Percentiles rank a stretch among this genome's conserved stretches.
phyloP scores from a whole-genome alignment of 2,888 invertebrate genomes.

The Meiosimyza decipiens region DNA sequence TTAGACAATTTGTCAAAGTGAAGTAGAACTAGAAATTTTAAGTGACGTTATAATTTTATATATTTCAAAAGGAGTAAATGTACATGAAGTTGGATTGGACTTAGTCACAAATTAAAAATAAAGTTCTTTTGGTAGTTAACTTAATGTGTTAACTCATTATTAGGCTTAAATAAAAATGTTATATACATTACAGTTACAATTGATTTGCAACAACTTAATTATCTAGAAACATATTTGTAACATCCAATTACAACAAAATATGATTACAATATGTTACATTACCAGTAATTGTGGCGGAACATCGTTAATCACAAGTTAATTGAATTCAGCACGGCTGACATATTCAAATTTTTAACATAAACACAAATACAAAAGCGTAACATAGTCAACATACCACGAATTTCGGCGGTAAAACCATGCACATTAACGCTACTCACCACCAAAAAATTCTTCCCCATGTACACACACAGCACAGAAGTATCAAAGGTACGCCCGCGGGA shows the following conservation, averaged over 20 bases:
- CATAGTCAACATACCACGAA: not conserved
- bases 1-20: too few species aligned
- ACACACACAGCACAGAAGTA: not conserved
- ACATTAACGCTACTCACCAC: not conserved
- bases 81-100: too few species aligned
- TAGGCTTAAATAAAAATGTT: too few species aligned
- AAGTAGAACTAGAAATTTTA: too few species aligned
- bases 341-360: conserved; percentile 31
- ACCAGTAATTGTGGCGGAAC: not conserved
- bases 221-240: too few species aligned
- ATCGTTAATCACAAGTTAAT: conserved; percentile 34
- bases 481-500: not conserved
- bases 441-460: not conserved
- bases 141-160: too few species aligned
- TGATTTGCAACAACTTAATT: too few species aligned
- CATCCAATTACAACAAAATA: not conserved
- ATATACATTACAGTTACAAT: too few species aligned
- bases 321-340: conserved; percentile 25
- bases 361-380: conserved; percentile 7
- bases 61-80: too few species aligned
- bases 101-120: too few species aligned
- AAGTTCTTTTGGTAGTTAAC: too few species aligned
- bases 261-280: not conserved
- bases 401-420: not conserved
- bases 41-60: too few species aligned